Base-by-base conservation (phyloP, 2,113 vertebrate species). In the Centropus unirufus region DNA sequence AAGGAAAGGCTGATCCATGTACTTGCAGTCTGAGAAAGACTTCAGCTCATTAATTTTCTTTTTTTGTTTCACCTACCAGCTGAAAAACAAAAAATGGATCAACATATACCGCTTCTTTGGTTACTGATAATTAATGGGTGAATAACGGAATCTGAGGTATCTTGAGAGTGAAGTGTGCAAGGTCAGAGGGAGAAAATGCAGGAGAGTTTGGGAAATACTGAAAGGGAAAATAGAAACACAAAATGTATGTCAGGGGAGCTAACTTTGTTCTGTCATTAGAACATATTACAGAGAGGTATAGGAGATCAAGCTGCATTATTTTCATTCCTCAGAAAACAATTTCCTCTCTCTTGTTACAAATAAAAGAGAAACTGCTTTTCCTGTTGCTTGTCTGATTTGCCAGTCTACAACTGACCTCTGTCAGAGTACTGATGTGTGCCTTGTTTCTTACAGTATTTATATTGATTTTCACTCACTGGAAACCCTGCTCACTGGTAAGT, bases 391-490 rank as follows among this genome's bases (percentile, higher is more conserved):
- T 78, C 57, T 84, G 44, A 84, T 93, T 92, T 89, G 16, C 40
- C 74, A 92, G 39, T 57, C 34, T 74, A 36, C 32, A 75, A 34
- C 44, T 64, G 61, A 94, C 87, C 83, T 87, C 77, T 91, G 46
- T 21, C 57, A 44, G 52, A 51, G n/a, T 72, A 72, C 36, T 59
- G 81, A 7, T 19, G 6, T 64, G 49, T 79, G 26, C 57, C 54
- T 91, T 89, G 61, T 78, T 89, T 83, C 77, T 54, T 78, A 78
- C 17, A 68, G n/a, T 62, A 78, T 82, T 93, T 93, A 58, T 89
- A 93, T 82, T 34, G 82, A 95, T 93, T 95, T 93, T 73, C 66
- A 87, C 47, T 87, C 83, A 89, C 49, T 79, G 27, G 36, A 64
- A 86, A 15, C 12, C 10, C 40, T 54, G 23, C 18, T 77, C 22